These are phyloP conservation scores for Drosophila prosaltans DNA, from an alignment of 1,140 invertebrate species.

Conservation along the genomic window DNA sequence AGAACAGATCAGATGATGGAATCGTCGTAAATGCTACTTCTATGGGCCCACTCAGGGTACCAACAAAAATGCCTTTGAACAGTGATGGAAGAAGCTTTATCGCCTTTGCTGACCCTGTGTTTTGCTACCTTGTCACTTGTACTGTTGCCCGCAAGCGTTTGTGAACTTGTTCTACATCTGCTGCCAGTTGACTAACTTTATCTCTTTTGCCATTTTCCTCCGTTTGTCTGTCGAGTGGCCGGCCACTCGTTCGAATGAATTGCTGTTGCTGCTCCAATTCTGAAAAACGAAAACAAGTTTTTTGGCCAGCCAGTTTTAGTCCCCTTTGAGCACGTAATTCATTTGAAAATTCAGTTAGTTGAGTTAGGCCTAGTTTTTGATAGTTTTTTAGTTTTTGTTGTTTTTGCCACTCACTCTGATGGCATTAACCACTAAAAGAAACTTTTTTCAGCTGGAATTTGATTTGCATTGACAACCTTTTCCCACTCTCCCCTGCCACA, in stretches of 20 bases:
- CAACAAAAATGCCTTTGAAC: not conserved
- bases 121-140: too few species aligned
- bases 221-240: conserved; percentile 15
- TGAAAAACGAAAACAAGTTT: conserved; percentile 53
- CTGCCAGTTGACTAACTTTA: conserved; percentile 13
- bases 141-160: conserved; percentile 36
- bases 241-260: conserved; percentile 35
- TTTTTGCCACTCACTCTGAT: not conserved
- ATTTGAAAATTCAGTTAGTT: conserved; percentile 22
- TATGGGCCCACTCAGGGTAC: too few species aligned
- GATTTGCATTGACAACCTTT: not conserved
- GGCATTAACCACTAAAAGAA: not conserved
- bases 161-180: conserved; percentile 62
- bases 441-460: not conserved
- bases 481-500: not conserved
- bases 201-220: conserved; percentile 13
- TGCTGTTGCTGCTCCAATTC: conserved; percentile 46
- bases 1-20: too few species aligned
- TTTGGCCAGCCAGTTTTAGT: conserved; percentile 30
- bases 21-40: too few species aligned
- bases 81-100: conserved; percentile 9
- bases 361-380: conserved; percentile 53
- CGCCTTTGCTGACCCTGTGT: not conserved
- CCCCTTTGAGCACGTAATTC: not conserved
- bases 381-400: conserved; percentile 22